Conservation (phyloP, 2,113 vertebrate species). For the Egretta garzetta region DNA sequence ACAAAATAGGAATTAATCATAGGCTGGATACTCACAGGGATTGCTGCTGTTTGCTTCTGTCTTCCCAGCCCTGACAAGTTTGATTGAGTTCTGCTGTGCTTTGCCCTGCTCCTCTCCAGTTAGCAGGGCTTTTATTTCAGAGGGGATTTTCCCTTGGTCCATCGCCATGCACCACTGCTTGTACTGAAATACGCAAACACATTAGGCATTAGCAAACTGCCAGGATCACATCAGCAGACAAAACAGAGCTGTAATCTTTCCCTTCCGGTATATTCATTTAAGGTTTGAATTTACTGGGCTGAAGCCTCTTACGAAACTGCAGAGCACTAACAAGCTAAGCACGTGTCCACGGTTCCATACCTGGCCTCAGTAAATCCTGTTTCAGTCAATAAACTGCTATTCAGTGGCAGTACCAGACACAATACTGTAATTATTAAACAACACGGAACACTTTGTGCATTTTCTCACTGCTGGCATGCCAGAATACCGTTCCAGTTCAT, state of each 20-base stretch:
- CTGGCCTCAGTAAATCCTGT: conserved; percentile 9
- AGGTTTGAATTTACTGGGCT: not conserved
- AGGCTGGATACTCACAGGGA: conserved; percentile 71
- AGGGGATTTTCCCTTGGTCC: conserved; percentile 99
- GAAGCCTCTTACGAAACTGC: not conserved
- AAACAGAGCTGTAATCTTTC: conserved; percentile 7
- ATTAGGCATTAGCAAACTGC: conserved; percentile 6
- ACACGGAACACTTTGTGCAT: conserved; percentile 37
- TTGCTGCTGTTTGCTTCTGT: conserved; percentile 74
- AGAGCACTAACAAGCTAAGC: conserved; percentile 17
- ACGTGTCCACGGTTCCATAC: not conserved
- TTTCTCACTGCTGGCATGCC: not conserved
- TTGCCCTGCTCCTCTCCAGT: conserved; percentile 91
- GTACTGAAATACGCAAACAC: conserved; percentile 81
- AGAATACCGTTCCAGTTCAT: conserved; percentile 59
- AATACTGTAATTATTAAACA: conserved; percentile 62
- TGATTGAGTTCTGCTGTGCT: conserved; percentile 77
- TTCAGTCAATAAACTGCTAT: conserved; percentile 38
- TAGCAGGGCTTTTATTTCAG: conserved; percentile 95
- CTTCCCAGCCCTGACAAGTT: conserved; percentile 80
- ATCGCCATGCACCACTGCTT: conserved; percentile 98
- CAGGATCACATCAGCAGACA: conserved; percentile 29
- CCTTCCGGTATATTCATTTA: not conserved
- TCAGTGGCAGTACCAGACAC: not conserved
- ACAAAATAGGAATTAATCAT: not conserved